Conservation (phyloP, 1,140 invertebrate genomes). For the Zaprionus davidi region DNA sequence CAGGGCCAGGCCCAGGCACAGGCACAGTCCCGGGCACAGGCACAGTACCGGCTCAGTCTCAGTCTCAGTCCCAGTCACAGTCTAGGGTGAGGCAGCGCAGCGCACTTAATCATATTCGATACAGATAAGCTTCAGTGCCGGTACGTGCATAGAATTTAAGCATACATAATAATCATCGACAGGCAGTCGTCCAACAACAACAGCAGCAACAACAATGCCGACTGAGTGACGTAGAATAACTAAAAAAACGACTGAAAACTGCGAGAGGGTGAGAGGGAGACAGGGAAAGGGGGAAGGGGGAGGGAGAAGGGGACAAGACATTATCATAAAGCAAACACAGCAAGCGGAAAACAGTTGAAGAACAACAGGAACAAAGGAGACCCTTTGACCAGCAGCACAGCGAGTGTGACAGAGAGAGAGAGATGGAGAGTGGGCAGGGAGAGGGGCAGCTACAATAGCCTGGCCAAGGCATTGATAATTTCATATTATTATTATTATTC, state of each 20-base stretch:
- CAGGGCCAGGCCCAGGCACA: slow-evolving; percentile 19
- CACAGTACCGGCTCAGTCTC: background rate
- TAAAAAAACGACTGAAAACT: slow-evolving; percentile 24
- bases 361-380: slow-evolving; percentile 36
- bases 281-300: slow-evolving; percentile 21
- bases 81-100: slow-evolving; percentile 63
- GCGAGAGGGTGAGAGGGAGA: background rate
- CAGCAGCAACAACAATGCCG: slow-evolving; percentile 38
- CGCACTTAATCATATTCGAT: slow-evolving; percentile 83
- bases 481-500: slow-evolving; percentile 79
- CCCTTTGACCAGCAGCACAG: slow-evolving; percentile 1
- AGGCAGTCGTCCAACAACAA: slow-evolving; percentile 44
- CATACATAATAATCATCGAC: slow-evolving; percentile 81
- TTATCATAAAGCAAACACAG: slow-evolving; percentile 72
- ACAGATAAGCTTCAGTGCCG: slow-evolving; percentile 81
- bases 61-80: slow-evolving; percentile 1
- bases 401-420: background rate
- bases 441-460: slow-evolving; percentile 25
- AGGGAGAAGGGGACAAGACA: slow-evolving; percentile 47
- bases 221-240: slow-evolving; percentile 48
- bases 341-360: slow-evolving; percentile 37
- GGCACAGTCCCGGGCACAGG: slow-evolving; percentile 2
- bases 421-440: background rate
- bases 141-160: slow-evolving; percentile 81
- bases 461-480: slow-evolving; percentile 70